Conservation (phyloP, 1,140 invertebrate genomes). For the Drosophila suzukii region DNA sequence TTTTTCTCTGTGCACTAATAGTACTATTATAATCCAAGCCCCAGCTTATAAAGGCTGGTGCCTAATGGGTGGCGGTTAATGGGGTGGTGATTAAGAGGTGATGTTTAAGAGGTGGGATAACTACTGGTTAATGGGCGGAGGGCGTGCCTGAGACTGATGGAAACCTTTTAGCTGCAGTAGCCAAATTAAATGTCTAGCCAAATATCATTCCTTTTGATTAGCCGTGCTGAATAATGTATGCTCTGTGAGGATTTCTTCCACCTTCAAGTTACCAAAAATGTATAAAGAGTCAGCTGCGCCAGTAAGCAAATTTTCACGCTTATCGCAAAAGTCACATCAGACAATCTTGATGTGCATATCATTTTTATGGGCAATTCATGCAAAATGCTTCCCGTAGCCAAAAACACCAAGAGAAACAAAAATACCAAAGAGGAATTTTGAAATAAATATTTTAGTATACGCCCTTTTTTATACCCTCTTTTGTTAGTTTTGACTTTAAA, state of each 20-base stretch:
- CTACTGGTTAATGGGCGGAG: constrained; percentile 17
- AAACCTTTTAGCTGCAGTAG: constrained; percentile 73
- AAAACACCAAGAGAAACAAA: constrained; percentile 23
- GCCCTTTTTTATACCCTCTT: background rate
- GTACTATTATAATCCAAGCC: constrained; percentile 30
- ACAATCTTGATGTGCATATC: constrained; percentile 78
- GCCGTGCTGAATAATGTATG: background rate
- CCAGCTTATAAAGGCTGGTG: constrained; percentile 42
- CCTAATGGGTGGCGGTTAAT: constrained; percentile 24
- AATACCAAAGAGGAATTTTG: constrained; percentile 11
- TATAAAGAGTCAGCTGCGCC: background rate
- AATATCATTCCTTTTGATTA: constrained; percentile 65
- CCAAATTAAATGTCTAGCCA: constrained; percentile 74
- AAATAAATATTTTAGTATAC: background rate
- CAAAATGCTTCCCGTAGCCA: constrained; percentile 72
- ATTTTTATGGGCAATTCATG: constrained; percentile 81
- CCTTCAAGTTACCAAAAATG: constrained; percentile 26
- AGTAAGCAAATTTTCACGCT: constrained; percentile 65
- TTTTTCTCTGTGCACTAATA: constrained; percentile 21
- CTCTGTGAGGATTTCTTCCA: background rate
- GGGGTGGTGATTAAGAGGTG: background rate
- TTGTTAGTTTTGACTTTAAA: background rate
- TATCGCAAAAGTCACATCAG: constrained; percentile 64
- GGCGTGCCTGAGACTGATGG: constrained; percentile 63
- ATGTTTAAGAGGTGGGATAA: constrained; percentile 12